Evolutionary conservation across 2,888 invertebrate species (phyloP).

Genomic region (Tenthredo distinguenda): DNA sequence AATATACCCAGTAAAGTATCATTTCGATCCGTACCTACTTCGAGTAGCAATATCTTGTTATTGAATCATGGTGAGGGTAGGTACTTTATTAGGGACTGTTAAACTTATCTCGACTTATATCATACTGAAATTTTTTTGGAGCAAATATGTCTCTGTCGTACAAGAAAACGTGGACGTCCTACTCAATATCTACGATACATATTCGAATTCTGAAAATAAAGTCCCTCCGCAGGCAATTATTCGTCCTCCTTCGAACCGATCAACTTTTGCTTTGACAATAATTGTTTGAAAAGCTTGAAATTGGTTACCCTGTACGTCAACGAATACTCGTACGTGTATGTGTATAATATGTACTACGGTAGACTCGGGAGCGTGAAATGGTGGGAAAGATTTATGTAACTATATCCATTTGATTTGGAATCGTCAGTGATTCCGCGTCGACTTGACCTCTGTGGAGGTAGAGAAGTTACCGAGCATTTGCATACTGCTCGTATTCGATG

Average conservation of each 20-base stretch:
- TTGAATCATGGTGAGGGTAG: background rate
- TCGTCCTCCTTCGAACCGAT: background rate
- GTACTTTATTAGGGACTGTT: background rate
- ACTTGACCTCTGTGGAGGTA: conserved; percentile 26
- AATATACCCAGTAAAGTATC: background rate
- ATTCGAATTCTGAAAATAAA: background rate
- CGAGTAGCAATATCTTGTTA: background rate
- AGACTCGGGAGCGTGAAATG: background rate
- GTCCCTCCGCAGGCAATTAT: background rate
- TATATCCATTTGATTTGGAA: conserved; percentile 8
- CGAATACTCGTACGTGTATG: background rate
- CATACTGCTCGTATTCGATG: conserved; percentile 29
- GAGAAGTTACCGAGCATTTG: conserved; percentile 13
- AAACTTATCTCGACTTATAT: background rate
- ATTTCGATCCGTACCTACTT: background rate
- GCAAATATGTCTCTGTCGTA: background rate
- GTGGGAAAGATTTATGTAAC: conserved; percentile 23
- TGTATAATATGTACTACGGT: too few relatives aligned
- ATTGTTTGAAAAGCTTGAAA: background rate
- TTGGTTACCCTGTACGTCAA: background rate
- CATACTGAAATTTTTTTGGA: background rate
- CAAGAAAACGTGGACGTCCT: background rate
- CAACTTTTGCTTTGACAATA: background rate
- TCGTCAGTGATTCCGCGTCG: conserved; percentile 19
- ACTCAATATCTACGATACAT: background rate